Conservation (phyloP, 2,888 invertebrate genomes). For the Microdon myrmicae region DNA sequence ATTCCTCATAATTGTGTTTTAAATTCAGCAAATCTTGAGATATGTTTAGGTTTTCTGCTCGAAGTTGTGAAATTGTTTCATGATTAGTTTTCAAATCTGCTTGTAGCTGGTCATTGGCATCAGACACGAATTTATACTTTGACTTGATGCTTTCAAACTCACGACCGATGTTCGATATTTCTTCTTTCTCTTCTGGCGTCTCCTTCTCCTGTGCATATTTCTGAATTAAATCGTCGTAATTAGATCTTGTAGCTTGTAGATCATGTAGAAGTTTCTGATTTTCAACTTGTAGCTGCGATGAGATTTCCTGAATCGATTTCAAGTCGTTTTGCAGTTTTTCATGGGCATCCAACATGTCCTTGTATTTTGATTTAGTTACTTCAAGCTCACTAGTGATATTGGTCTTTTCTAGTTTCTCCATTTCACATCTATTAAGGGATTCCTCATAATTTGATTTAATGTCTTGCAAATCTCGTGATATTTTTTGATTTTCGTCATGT, state of each 20-base stretch:
- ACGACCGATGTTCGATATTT: slow-evolving; percentile 51
- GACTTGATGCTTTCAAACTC: slow-evolving; percentile 54
- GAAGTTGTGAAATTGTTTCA: slow-evolving; percentile 37
- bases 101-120: slow-evolving; percentile 19
- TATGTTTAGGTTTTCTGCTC: slow-evolving; percentile 29
- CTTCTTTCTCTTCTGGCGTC: not conserved
- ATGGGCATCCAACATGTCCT: slow-evolving; percentile 71
- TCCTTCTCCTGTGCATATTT: too few species aligned
- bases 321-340: slow-evolving; percentile 72
- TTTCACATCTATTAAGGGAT: slow-evolving; percentile 64
- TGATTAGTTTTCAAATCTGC: slow-evolving; percentile 2
- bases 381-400: slow-evolving; percentile 54
- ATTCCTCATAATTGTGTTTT: too few species aligned
- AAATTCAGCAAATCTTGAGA: too few species aligned
- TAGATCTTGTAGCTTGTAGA: too few species aligned
- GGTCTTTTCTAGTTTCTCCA: slow-evolving; percentile 63
- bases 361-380: slow-evolving; percentile 70
- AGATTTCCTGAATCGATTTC: slow-evolving; percentile 71
- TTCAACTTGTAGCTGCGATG: slow-evolving; percentile 4
- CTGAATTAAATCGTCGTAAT: too few species aligned
- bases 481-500: slow-evolving; percentile 60
- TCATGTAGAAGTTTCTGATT: too few species aligned
- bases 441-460: slow-evolving; percentile 53
- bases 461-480: slow-evolving; percentile 55
- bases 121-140: slow-evolving; percentile 53